phyloP scores from a whole-genome alignment of 2,797 vertebrate genomes.

The Merluccius polli region DNA sequence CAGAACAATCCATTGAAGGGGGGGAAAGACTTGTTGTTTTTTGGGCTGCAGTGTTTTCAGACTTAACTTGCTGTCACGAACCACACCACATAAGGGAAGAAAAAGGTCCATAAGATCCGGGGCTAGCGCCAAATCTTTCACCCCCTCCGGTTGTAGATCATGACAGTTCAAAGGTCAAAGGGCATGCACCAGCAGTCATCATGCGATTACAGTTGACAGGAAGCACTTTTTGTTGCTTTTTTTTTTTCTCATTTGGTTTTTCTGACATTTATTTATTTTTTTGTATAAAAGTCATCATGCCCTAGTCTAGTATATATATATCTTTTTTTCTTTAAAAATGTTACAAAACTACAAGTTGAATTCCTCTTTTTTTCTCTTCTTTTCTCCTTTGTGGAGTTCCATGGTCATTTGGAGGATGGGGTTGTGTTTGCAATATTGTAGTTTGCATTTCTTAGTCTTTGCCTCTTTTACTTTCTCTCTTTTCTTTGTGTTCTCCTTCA shows the following conservation, averaged over 20 bases:
- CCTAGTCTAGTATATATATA: conserved; percentile 71
- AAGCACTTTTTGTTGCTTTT: conserved; percentile 80
- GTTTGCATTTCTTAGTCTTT: conserved; percentile 41
- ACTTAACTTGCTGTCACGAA: conserved; percentile 52
- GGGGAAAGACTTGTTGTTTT: conserved; percentile 43
- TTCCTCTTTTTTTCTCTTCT: conserved; percentile 40
- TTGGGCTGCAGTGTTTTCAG: conserved; percentile 59
- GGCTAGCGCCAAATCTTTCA: neutral
- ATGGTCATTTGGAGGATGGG: conserved; percentile 53
- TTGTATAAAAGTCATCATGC: conserved; percentile 84
- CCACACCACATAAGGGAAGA: conserved; percentile 30
- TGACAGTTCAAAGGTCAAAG: conserved; percentile 81
- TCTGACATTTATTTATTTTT: conserved; percentile 50
- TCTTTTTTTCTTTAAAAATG: conserved; percentile 72
- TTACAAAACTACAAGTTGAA: conserved; percentile 81
- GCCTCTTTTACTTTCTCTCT: conserved; percentile 2
- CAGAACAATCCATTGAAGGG: conserved; percentile 52
- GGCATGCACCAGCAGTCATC: conserved; percentile 95
- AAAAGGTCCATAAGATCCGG: conserved; percentile 43
- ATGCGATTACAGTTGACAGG: conserved; percentile 91
- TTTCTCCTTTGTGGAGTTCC: conserved; percentile 44
- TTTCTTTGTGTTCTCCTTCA: conserved; percentile 6
- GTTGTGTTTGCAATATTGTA: conserved; percentile 49
- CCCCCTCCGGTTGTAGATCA: conserved; percentile 72
- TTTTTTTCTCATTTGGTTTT: conserved; percentile 62